These are phyloP conservation scores for Platycnemis pennipes DNA, from an alignment of 2,888 invertebrate species.

Conservation along the genomic window DNA sequence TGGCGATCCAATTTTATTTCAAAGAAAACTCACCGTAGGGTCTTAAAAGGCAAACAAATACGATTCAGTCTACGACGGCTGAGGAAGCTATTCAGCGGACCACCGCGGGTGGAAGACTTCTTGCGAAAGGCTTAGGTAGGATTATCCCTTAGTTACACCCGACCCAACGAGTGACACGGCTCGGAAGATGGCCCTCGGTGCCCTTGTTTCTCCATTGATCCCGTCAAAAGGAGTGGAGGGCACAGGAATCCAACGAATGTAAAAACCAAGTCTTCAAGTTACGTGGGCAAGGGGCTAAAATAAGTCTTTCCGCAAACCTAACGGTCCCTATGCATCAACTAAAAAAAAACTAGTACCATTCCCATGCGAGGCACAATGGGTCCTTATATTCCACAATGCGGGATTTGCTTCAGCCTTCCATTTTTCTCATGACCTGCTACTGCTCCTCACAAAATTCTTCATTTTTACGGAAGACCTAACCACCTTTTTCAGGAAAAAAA, in stretches of 20 bases:
- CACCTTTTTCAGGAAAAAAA: constrained; percentile 1
- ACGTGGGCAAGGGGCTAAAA: neutral
- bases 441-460: neutral
- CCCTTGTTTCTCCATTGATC: constrained; percentile 21
- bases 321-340: neutral
- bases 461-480: constrained; percentile 36
- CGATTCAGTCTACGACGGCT: neutral
- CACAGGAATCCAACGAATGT: neutral
- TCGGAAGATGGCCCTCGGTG: neutral
- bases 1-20: neutral
- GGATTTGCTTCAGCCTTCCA: neutral
- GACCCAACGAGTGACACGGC: neutral
- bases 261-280: neutral
- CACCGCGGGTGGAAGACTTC: neutral
- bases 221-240: neutral
- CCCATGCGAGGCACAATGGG: constrained; percentile 23
- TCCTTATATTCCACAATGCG: constrained; percentile 39
- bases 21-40: constrained; percentile 3
- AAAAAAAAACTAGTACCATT: neutral
- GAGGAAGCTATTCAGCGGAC: neutral
- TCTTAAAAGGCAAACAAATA: constrained; percentile 15
- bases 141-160: constrained; percentile 20
- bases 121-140: neutral
- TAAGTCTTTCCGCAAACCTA: constrained; percentile 10
- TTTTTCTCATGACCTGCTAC: neutral